phyloP scores from a whole-genome alignment of 2,888 invertebrate species.

The Marronus borbonicus region DNA sequence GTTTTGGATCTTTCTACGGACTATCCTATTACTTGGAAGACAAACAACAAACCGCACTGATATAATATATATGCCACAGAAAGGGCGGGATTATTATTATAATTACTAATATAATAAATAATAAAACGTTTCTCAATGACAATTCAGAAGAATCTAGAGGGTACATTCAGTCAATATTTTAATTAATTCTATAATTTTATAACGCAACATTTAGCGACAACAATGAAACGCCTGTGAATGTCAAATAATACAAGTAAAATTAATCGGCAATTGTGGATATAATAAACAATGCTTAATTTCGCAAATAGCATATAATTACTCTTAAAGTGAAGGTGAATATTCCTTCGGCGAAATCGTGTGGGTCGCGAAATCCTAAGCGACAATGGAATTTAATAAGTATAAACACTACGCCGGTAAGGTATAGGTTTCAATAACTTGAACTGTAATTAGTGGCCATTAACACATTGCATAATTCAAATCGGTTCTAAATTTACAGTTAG shows the following conservation, averaged over 20 bases:
- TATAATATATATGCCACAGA: too few species aligned
- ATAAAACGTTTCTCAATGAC: too few species aligned
- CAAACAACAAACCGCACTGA: too few species aligned
- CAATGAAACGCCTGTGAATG: constrained; percentile 12
- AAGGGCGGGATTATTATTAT: too few species aligned
- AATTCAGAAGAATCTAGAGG: too few species aligned
- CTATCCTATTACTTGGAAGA: too few species aligned
- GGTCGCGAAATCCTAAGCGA: background rate
- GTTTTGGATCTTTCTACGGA: too few species aligned
- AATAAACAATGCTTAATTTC: constrained; percentile 35
- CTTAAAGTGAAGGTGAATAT: constrained; percentile 26
- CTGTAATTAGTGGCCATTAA: background rate
- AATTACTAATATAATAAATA: too few species aligned
- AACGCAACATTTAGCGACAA: constrained; percentile 3
- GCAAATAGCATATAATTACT: constrained; percentile 27
- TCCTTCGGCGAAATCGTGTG: background rate
- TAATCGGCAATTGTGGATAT: constrained; percentile 22
- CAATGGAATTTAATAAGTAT: background rate
- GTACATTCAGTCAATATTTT: too few species aligned
- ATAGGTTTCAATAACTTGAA: background rate
- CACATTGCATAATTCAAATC: too few species aligned
- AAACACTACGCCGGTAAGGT: background rate
- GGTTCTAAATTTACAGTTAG: background rate
- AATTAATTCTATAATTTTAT: background rate
- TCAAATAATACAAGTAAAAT: background rate